phyloP scores from a whole-genome alignment of 1,140 invertebrate species.

The Papilio polytes region DNA sequence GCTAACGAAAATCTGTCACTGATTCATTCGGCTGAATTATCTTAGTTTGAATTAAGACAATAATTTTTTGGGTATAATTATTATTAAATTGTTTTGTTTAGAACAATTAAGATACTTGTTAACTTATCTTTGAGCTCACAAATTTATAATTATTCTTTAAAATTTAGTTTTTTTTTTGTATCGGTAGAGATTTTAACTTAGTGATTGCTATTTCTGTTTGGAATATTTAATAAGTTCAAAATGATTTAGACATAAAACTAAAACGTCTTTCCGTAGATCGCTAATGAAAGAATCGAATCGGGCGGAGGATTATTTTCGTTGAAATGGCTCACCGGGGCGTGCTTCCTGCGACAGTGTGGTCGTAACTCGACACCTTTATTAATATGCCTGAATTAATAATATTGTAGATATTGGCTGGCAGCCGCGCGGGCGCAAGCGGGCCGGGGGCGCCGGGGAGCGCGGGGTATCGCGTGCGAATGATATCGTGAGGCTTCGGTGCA shows the following conservation, averaged over 20 bases:
- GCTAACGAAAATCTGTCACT: neutral
- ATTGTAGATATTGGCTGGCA: constrained; percentile 75
- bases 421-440: constrained; percentile 53
- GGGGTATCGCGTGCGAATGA: constrained; percentile 76
- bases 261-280: constrained; percentile 44
- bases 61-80: too few species aligned
- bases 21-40: neutral
- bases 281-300: constrained; percentile 69
- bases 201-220: neutral
- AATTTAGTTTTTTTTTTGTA: neutral
- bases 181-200: neutral
- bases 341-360: constrained; percentile 82
- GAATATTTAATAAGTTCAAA: neutral
- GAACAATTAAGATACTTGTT: too few species aligned
- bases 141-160: too few species aligned
- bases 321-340: constrained; percentile 73
- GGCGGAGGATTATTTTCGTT: constrained; percentile 74
- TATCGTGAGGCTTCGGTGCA: constrained; percentile 76
- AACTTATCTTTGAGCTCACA: too few species aligned
- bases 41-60: neutral
- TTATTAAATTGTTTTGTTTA: too few species aligned
- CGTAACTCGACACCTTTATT: constrained; percentile 79
- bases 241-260: constrained; percentile 26
- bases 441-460: constrained; percentile 48
- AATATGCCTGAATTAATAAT: constrained; percentile 82